Conservation (phyloP, 2,797 vertebrate genomes). For the Xenops minutus region DNA sequence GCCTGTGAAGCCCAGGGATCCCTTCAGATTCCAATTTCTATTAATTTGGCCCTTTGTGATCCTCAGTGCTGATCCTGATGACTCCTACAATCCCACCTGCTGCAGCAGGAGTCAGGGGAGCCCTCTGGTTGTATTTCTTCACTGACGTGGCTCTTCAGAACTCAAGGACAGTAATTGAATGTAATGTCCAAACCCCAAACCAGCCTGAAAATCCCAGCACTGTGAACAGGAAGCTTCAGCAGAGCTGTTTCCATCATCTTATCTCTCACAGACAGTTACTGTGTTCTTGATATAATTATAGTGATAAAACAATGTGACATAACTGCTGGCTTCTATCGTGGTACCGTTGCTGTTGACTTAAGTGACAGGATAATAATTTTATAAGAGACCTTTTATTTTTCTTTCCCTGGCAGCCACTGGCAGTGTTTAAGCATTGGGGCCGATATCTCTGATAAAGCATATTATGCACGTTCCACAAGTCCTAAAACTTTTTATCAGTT, state of each 20-base stretch:
- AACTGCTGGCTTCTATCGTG: slow-evolving; percentile 74
- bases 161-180: slow-evolving; percentile 68
- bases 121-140: slow-evolving; percentile 10
- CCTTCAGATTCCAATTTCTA: not conserved
- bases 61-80: not conserved
- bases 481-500: slow-evolving; percentile 47
- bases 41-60: not conserved
- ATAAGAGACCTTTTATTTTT: slow-evolving; percentile 74
- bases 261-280: slow-evolving; percentile 76
- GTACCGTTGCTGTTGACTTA: slow-evolving; percentile 76
- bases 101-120: not conserved
- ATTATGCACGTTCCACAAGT: slow-evolving; percentile 19
- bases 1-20: not conserved
- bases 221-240: slow-evolving; percentile 66
- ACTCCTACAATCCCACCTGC: not conserved
- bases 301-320: slow-evolving; percentile 79
- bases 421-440: slow-evolving; percentile 41
- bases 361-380: slow-evolving; percentile 79
- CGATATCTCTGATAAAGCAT: slow-evolving; percentile 41
- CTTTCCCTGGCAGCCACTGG: slow-evolving; percentile 38
- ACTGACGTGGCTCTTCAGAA: slow-evolving; percentile 44
- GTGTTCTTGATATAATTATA: slow-evolving; percentile 80
- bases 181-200: slow-evolving; percentile 69
- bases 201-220: slow-evolving; percentile 71
- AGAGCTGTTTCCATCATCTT: slow-evolving; percentile 73